Evolutionary conservation across 2,113 vertebrate genomes (phyloP).

Genomic region (Tursiops truncatus): DNA sequence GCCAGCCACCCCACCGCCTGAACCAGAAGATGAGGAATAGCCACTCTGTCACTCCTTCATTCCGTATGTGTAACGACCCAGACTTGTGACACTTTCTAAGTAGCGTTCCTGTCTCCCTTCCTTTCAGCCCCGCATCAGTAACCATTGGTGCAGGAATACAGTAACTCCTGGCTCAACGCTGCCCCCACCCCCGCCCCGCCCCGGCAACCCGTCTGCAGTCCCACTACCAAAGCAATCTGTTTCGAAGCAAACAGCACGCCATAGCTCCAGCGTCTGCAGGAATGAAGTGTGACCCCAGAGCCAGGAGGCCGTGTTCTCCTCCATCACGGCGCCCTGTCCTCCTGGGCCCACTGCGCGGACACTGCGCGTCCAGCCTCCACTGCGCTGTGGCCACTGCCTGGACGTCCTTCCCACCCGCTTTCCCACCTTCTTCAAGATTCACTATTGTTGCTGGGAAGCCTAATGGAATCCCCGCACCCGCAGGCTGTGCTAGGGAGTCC

Average conservation of each 20-base stretch:
- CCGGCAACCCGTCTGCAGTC: background rate
- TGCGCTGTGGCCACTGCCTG: accelerated
- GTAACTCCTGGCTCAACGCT: accelerated
- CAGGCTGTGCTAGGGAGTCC: accelerated
- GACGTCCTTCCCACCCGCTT: accelerated
- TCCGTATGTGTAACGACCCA: accelerated
- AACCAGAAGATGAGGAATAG: background rate
- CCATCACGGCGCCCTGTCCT: accelerated
- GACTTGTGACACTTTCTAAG: accelerated
- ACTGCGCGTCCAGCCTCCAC: accelerated
- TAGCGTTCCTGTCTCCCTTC: background rate
- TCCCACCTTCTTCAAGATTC: too few species aligned
- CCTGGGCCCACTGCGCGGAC: accelerated
- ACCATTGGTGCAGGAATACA: background rate
- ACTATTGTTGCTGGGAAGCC: accelerated
- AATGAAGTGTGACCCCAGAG: background rate
- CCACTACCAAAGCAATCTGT: background rate
- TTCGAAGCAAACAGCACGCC: background rate
- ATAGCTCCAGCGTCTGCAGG: background rate
- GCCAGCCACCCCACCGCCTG: accelerated
- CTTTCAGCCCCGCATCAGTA: background rate
- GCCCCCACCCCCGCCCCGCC: too few species aligned
- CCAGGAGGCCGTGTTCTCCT: background rate
- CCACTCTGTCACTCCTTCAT: accelerated
- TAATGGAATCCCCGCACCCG: accelerated